Base-by-base conservation (phyloP, 1,140 invertebrate genomes). In the Radopholus similis region DNA sequence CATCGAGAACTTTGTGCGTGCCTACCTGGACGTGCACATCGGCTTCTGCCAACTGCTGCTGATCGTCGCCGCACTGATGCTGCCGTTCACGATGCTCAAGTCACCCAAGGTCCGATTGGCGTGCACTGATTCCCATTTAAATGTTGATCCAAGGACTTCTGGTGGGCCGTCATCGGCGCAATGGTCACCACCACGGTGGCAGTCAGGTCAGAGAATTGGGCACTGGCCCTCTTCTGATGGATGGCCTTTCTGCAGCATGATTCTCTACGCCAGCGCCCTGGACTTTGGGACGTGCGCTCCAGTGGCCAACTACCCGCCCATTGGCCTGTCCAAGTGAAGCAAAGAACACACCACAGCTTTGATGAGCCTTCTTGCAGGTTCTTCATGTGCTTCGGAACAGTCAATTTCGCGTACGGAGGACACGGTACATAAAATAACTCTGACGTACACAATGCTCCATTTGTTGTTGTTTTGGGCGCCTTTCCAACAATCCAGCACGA, bases 51-150 rank as follows among this genome's bases (percentile, higher is more conserved):
- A 88, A 85, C 86, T 89, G 69, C 77, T 89, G 4, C 83, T 89
- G 1, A 86, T 90, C n/a, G 87, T 87, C 0, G 83, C 84, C 0
- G 73, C 73, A 18, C 65, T 86, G 0, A 84, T 90, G 62, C 86
- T 86, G 4, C 88, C 89, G 0, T 78, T 88, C 0, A 87, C 88
- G 72, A 88, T 89, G 84, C 85, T 89, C 0, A 89, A 88, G 35
- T 87, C 88, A 13, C 89, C 90, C 1, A 89, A n/a, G n/a, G n/a
- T n/a, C n/a, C n/a, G n/a, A n/a, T n/a, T n/a, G n/a, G n/a, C n/a
- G n/a, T n/a, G n/a, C n/a, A n/a, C n/a, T n/a, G n/a, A n/a, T n/a
- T n/a, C n/a, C n/a, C n/a, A n/a, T n/a, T n/a, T n/a, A n/a, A n/a
- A n/a, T n/a, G n/a, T n/a, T n/a, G n/a, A n/a, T n/a, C n/a, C n/a